Evolutionary conservation across 2,797 vertebrate genomes (phyloP), one percentile per base, ranked within the genome.

Genomic region (Cuculus canorus): DNA sequence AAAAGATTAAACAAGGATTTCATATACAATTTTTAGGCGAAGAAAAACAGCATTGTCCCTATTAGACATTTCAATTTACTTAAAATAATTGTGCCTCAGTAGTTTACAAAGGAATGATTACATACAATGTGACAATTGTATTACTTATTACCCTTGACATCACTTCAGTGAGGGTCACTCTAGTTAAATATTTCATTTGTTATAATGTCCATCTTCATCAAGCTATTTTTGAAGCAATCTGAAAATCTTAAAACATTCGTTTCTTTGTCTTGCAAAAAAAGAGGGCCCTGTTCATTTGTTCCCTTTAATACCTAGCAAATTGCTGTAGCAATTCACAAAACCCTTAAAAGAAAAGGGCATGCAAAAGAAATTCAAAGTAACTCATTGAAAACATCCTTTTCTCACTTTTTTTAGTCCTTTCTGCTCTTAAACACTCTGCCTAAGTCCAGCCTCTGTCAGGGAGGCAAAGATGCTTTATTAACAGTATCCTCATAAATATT

Each of bases 61-160:
- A 60, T 32, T 68, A 92, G 86, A 82, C 81, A 91, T 87, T 95
- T 94, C 86, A 87, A 92, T 93, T 94, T 93, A 60, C 77, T 94
- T 95, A 86, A 95, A 95, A 96, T 92, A 90, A 93, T 88, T 95
- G 92, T 90, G 94, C 70, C 69, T 85, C 86, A 41, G 83, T 57
- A 91, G 88, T 45, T 96, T 85, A 92, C 87, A 92, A 94, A 93
- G 82, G 64, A 91, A 37, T 84, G 93, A 95, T 86, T 95, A 57
- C 96, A 97, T 32, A 92, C 90, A 92, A 90, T 75, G 75, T 92
- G 81, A 92, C 92, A 95, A 90, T 68, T 93, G 93, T 88, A 92
- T 95, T 96, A 95, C 86, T 97, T 96, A 93, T 93, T 89, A 86
- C 91, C 78, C 93, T 89, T 93, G 93, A 93, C 94, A 94, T 96